phyloP scores from a whole-genome alignment of 1,140 invertebrate genomes.

The Papilio aristodemus region DNA sequence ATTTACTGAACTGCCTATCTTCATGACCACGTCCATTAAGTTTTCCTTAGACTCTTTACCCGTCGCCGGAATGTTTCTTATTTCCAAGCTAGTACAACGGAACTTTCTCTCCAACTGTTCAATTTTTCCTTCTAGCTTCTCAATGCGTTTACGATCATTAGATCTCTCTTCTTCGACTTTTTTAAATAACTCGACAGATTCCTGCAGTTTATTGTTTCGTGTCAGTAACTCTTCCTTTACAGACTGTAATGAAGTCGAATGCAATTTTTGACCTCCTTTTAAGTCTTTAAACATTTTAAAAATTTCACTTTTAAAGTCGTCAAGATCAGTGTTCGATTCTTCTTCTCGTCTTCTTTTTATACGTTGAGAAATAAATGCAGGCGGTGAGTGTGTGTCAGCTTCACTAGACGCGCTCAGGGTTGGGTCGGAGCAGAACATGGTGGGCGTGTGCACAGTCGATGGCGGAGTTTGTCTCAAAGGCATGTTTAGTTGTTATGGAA shows the following conservation, averaged over 20 bases:
- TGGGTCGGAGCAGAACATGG: too few relatives aligned
- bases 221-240: neutral
- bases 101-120: neutral
- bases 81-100: neutral
- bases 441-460: too few relatives aligned
- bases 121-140: neutral
- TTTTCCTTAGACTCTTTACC: too few relatives aligned
- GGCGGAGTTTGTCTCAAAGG: too few relatives aligned
- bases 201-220: neutral
- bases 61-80: neutral
- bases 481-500: too few relatives aligned
- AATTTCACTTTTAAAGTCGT: too few relatives aligned
- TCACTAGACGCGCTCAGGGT: too few relatives aligned
- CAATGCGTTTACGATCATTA: neutral
- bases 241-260: neutral
- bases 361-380: neutral
- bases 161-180: neutral
- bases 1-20: too few relatives aligned
- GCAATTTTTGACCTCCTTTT: neutral
- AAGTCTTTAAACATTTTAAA: neutral
- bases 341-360: neutral
- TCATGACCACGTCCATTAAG: too few relatives aligned
- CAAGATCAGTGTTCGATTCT: neutral
- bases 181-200: neutral
- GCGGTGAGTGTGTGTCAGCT: too few relatives aligned